A percentile compares a stretch with the other conserved stretches of the same genome.
These are phyloP conservation scores for Tetragonula clypearis DNA, from an alignment of 1,140 invertebrate species.

Conservation along the genomic window DNA sequence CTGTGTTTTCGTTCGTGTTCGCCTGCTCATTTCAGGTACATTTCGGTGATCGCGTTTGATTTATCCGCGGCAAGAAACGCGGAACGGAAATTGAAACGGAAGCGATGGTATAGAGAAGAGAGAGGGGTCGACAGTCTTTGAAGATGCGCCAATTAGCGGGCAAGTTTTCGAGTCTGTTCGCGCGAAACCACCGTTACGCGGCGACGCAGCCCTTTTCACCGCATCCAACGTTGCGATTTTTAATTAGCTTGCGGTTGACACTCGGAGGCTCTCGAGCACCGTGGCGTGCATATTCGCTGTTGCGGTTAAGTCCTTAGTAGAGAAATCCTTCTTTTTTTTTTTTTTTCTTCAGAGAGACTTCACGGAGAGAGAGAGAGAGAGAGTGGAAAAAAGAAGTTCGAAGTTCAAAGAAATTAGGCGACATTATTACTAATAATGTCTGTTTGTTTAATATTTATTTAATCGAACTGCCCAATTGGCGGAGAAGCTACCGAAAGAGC, in stretches of 20 bases:
- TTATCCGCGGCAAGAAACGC: conserved; percentile 3
- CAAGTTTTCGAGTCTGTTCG: conserved; percentile 29
- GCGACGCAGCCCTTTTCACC: conserved; percentile 37
- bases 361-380: no score
- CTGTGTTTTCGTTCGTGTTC: background rate
- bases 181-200: conserved; percentile 23
- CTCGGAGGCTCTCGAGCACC: conserved; percentile 36
- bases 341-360: no score
- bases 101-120: background rate
- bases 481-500: background rate
- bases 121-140: conserved; percentile 31
- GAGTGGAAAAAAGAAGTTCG: background rate
- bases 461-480: background rate
- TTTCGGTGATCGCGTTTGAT: conserved; percentile 16
- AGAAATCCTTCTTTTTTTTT: background rate
- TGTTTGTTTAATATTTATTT: background rate
- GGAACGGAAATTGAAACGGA: background rate
- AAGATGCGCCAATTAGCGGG: conserved; percentile 62
- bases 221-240: conserved; percentile 40
- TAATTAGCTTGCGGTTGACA: conserved; percentile 50
- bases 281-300: background rate
- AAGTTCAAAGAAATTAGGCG: background rate
- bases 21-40: no score
- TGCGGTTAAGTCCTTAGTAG: conserved; percentile 17
- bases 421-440: background rate